These are phyloP conservation scores for Erebia palarica DNA, from an alignment of 2,888 invertebrate genomes.

Conservation along the genomic window DNA sequence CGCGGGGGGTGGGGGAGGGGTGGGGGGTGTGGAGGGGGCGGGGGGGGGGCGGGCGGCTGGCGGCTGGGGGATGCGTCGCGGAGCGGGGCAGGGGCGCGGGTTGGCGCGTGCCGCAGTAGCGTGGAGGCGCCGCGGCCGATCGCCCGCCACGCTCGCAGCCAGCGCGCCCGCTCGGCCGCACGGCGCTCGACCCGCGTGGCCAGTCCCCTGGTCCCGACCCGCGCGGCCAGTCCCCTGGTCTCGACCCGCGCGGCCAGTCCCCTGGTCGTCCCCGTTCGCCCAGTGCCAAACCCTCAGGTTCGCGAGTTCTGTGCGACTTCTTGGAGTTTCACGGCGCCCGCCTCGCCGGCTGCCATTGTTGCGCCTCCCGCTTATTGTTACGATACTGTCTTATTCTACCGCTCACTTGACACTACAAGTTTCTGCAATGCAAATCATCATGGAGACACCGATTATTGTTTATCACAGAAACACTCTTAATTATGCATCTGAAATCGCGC, in stretches of 20 bases:
- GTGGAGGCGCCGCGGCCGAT: slow-evolving; percentile 78
- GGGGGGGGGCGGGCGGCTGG: slow-evolving; percentile 47
- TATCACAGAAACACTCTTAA: slow-evolving; percentile 4
- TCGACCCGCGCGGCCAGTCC: too few relatives aligned
- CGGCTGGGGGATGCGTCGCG: slow-evolving; percentile 58
- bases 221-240: slow-evolving; percentile 53
- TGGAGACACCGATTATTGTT: slow-evolving; percentile 21
- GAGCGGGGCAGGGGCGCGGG: slow-evolving; percentile 56
- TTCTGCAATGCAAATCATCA: slow-evolving; percentile 44
- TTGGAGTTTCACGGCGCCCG: slow-evolving; percentile 46
- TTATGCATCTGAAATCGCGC: neutral
- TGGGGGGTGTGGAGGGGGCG: slow-evolving; percentile 47
- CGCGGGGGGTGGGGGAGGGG: slow-evolving; percentile 62
- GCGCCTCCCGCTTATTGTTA: slow-evolving; percentile 48
- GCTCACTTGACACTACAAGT: slow-evolving; percentile 43
- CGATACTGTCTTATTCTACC: slow-evolving; percentile 51
- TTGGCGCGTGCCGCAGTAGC: slow-evolving; percentile 79
- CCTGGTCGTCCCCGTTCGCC: slow-evolving; percentile 62
- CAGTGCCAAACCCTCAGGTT: slow-evolving; percentile 47
- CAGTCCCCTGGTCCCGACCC: slow-evolving; percentile 61
- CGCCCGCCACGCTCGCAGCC: slow-evolving; percentile 55
- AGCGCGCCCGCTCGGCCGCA: slow-evolving; percentile 58
- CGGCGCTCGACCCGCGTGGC: slow-evolving; percentile 49
- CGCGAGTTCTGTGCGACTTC: slow-evolving; percentile 47
- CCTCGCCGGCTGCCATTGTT: slow-evolving; percentile 47